A percentile compares a stretch with the other conserved stretches of the same genome.
phyloP scores from a whole-genome alignment of 2,797 vertebrate genomes.

The Pangasius sanitwongsei region DNA sequence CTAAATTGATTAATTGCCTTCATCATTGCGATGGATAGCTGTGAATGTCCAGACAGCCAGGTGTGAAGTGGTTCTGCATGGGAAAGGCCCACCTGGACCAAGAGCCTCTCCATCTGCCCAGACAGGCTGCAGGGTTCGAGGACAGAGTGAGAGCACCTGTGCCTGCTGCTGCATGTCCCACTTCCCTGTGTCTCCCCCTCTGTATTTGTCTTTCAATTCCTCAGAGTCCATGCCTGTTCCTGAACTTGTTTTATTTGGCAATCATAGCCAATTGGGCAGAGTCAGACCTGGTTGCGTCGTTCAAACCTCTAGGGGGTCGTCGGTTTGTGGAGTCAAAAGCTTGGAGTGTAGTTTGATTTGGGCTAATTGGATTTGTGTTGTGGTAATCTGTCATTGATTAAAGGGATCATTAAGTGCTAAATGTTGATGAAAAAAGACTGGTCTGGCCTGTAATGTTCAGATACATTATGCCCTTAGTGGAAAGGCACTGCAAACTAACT shows the following conservation, averaged over 20 bases:
- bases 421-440: constrained; percentile 25
- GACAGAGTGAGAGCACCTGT: constrained; percentile 66
- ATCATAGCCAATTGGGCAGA: constrained; percentile 56
- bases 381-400: constrained; percentile 59
- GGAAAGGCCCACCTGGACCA: constrained; percentile 39
- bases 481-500: constrained; percentile 30
- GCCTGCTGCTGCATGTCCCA: constrained; percentile 56
- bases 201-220: constrained; percentile 58
- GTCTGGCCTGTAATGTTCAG: constrained; percentile 40
- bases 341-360: constrained; percentile 31
- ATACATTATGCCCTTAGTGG: constrained; percentile 43
- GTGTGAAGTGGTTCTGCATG: constrained; percentile 53
- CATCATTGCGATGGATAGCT: constrained; percentile 47
- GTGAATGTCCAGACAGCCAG: constrained; percentile 46
- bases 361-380: constrained; percentile 61
- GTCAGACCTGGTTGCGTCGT: constrained; percentile 52
- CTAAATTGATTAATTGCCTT: constrained; percentile 51
- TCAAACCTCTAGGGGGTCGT: constrained; percentile 24
- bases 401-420: constrained; percentile 53
- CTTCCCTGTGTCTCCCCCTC: constrained; percentile 51
- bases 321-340: constrained; percentile 16
- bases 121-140: constrained; percentile 34
- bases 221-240: constrained; percentile 44
- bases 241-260: constrained; percentile 68
- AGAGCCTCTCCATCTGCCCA: constrained; percentile 39